A percentile compares a stretch with the other conserved stretches of the same genome.
Conservation (phyloP, 2,113 vertebrate genomes). For the Edolisoma coerulescens region DNA sequence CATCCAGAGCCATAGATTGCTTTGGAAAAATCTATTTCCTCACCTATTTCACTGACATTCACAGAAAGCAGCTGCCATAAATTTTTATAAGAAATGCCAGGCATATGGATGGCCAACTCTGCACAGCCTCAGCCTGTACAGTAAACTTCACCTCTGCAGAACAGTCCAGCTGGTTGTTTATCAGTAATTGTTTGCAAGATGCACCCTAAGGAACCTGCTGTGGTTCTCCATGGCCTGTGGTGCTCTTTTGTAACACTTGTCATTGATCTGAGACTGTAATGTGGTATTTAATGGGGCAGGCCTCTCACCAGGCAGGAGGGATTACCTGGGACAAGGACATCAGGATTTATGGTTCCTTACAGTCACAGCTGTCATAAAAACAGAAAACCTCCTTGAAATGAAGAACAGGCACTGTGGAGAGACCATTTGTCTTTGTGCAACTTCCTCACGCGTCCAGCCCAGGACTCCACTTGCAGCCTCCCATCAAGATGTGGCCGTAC, state of each 20-base stretch:
- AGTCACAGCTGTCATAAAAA: not conserved
- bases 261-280: not conserved
- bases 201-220: not conserved
- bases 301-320: not conserved
- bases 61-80: not conserved
- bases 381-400: not conserved
- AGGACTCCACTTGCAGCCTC: not conserved
- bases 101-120: not conserved
- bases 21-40: not conserved
- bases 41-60: not conserved
- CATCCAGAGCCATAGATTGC: not conserved
- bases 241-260: not conserved
- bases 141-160: not conserved
- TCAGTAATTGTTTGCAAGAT: not conserved
- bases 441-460: not conserved
- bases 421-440: not conserved
- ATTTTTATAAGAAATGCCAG: not conserved
- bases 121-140: not conserved
- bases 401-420: not conserved
- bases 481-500: fast-evolving
- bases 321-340: not conserved
- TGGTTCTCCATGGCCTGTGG: not conserved
- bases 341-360: not conserved
- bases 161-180: not conserved
- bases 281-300: not conserved